These are phyloP conservation scores for Notothenia coriiceps DNA, from an alignment of 2,113 vertebrate species.

Conservation along the genomic window DNA sequence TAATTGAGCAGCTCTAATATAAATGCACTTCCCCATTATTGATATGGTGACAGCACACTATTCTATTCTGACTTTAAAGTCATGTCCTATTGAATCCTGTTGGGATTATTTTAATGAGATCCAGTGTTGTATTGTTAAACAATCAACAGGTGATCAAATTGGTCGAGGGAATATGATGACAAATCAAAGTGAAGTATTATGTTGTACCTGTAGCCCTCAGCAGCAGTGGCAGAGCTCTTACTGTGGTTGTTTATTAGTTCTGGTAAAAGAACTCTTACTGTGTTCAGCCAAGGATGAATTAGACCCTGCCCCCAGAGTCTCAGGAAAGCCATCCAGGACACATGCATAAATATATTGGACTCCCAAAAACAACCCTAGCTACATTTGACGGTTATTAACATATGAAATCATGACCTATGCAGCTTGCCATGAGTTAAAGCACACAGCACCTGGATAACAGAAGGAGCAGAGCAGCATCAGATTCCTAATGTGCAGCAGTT, in stretches of 20 bases:
- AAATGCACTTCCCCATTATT: slow-evolving; percentile 20
- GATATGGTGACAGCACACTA: neutral
- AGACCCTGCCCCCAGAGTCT: slow-evolving; percentile 40
- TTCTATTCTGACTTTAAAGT: slow-evolving; percentile 31
- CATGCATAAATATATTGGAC: neutral
- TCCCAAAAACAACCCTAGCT: neutral
- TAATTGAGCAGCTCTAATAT: neutral
- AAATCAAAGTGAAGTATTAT: neutral
- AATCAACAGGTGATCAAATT: too few relatives aligned
- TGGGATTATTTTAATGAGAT: neutral
- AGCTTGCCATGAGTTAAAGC: slow-evolving; percentile 3
- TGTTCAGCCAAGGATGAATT: slow-evolving; percentile 30
- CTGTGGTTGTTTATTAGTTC: slow-evolving; percentile 24
- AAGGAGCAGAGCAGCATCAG: slow-evolving; percentile 30
- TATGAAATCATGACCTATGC: slow-evolving; percentile 9
- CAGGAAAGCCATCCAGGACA: slow-evolving; percentile 51
- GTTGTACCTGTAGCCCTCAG: slow-evolving; percentile 17
- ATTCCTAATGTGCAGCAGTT: slow-evolving; percentile 38
- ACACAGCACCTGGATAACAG: slow-evolving; percentile 16
- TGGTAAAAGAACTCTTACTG: slow-evolving; percentile 27
- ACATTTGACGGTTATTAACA: neutral
- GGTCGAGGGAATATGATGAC: too few relatives aligned
- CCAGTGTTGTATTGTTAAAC: slow-evolving; percentile 24
- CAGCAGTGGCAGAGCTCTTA: slow-evolving; percentile 26
- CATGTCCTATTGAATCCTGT: neutral